A percentile compares a stretch with the other conserved stretches of the same genome.
phyloP scores from a whole-genome alignment of 2,113 vertebrate species.

The Panthera leo region DNA sequence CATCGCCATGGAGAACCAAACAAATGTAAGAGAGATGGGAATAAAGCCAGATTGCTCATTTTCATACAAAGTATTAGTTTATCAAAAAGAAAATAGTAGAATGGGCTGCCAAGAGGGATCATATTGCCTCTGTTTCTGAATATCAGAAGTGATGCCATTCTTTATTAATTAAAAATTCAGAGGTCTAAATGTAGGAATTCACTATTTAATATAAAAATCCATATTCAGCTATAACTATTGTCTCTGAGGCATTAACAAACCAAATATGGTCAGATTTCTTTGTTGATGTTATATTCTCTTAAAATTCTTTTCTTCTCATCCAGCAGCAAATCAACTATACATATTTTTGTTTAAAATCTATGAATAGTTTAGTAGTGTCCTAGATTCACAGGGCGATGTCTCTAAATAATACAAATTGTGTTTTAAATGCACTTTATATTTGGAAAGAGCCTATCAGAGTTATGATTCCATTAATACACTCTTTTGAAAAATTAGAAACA shows the following conservation, averaged over 20 bases:
- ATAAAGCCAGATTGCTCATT: not conserved
- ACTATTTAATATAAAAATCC: constrained; percentile 2
- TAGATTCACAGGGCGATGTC: constrained; percentile 67
- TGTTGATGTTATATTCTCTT: constrained; percentile 51
- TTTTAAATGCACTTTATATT: constrained; percentile 56
- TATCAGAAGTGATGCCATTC: not conserved
- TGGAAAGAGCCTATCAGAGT: constrained; percentile 22
- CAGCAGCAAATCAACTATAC: constrained; percentile 29
- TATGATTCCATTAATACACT: constrained; percentile 49
- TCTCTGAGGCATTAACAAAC: not conserved
- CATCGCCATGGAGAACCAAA: not conserved
- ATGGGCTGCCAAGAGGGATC: not conserved
- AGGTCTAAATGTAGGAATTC: not conserved
- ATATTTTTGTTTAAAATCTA: constrained; percentile 65
- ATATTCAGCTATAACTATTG: not conserved
- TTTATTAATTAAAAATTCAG: constrained; percentile 50
- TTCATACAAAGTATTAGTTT: not conserved
- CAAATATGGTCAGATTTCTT: not conserved
- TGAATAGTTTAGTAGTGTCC: constrained; percentile 75
- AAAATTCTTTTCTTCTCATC: constrained; percentile 58
- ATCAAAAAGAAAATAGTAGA: constrained; percentile 5
- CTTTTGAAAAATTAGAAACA: constrained; percentile 15
- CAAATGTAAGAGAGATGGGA: not conserved
- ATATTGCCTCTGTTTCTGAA: not conserved
- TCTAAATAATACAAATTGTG: constrained; percentile 67